Conservation (phyloP, 2,888 invertebrate genomes). For the Drosophila monieri region DNA sequence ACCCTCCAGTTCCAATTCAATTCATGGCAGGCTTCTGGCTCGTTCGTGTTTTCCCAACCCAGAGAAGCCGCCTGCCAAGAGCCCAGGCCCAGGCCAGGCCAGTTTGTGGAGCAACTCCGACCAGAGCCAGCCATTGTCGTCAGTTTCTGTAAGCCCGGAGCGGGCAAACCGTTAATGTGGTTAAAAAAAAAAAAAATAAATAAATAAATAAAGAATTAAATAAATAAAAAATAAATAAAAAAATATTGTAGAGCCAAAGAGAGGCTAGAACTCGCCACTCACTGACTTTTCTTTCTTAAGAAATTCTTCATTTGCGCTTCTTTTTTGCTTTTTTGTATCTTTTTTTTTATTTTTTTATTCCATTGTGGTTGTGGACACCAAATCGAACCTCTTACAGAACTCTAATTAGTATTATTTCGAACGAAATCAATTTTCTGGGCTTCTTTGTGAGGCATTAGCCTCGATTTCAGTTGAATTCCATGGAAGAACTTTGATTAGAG, state of each 20-base stretch:
- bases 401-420: conserved; percentile 75
- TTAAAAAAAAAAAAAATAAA: too few species aligned
- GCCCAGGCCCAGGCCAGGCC: too few species aligned
- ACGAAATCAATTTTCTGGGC: conserved; percentile 70
- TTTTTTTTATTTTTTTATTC: conserved; percentile 57
- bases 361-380: conserved; percentile 37
- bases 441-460: conserved; percentile 71
- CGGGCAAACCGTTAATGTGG: conserved; percentile 56
- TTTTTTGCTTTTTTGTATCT: conserved; percentile 50
- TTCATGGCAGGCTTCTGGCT: conserved; percentile 46
- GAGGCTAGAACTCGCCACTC: too few species aligned
- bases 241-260: conserved; percentile 22
- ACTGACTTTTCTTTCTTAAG: too few species aligned
- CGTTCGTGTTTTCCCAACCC: conserved; percentile 78
- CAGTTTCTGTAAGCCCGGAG: conserved; percentile 33
- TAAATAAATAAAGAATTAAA: background rate
- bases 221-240: background rate
- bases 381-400: conserved; percentile 42
- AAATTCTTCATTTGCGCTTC: too few species aligned
- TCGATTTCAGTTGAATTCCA: conserved; percentile 47
- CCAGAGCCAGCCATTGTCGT: conserved; percentile 34
- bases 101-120: conserved; percentile 30
- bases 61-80: conserved; percentile 9
- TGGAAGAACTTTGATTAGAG: conserved; percentile 12
- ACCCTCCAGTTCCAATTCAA: conserved; percentile 67